Conservation (phyloP, 2,888 invertebrate genomes). For the Prosapia bicincta region DNA sequence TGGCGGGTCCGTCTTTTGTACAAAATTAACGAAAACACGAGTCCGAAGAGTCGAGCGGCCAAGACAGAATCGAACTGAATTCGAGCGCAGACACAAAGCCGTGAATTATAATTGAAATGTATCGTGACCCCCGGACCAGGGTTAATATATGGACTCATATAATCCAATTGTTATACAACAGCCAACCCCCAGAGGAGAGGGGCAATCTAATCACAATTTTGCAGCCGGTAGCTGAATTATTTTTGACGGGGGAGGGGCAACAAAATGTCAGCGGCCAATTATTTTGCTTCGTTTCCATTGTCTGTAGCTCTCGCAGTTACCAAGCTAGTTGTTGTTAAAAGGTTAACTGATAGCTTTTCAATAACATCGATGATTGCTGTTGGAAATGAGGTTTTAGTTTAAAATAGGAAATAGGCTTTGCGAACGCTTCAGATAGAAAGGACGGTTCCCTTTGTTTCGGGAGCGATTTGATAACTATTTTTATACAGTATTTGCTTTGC, state of each 20-base stretch:
- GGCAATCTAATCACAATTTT: constrained; percentile 31
- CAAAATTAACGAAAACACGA: not conserved
- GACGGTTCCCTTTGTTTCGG: no score
- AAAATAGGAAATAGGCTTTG: no score
- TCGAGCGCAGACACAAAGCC: not conserved
- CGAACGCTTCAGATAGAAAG: no score
- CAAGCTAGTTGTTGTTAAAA: not conserved
- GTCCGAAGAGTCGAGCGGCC: no score
- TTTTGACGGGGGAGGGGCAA: constrained; percentile 30
- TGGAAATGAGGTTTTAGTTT: no score
- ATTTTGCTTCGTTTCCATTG: constrained; percentile 31
- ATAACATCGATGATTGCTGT: not conserved
- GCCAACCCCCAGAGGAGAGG: constrained; percentile 14
- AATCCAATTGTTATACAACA: constrained; percentile 28
- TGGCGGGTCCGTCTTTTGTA: not conserved
- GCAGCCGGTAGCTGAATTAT: constrained; percentile 30
- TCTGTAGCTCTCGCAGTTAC: not conserved
- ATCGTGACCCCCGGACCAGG: not conserved
- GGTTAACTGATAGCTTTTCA: not conserved
- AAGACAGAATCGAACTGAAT: not conserved
- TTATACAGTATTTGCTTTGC: no score
- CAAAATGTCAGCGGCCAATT: constrained; percentile 38
- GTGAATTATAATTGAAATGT: not conserved
- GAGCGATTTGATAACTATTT: no score
- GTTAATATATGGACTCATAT: not conserved